phyloP scores from a whole-genome alignment of 2,888 invertebrate species.

The Nephrotoma appendiculata region DNA sequence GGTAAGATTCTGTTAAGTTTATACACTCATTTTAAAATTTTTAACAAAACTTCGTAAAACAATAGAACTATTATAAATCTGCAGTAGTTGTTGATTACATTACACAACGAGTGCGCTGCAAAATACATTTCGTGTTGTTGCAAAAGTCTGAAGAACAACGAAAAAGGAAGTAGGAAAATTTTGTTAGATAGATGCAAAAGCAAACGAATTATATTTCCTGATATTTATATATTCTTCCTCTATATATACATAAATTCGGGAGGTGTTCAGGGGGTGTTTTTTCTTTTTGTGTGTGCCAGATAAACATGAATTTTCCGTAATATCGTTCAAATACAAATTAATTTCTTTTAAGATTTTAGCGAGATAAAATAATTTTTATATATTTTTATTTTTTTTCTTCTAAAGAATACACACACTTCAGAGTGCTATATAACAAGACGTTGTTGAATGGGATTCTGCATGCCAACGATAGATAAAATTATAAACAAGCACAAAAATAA shows the following conservation, averaged over 20 bases:
- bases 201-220: background rate
- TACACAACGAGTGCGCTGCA: background rate
- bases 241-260: background rate
- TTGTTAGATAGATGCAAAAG: background rate
- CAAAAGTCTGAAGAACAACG: background rate
- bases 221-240: background rate
- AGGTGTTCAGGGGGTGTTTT: background rate
- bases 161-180: background rate
- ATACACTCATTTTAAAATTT: background rate
- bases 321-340: background rate
- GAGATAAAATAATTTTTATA: background rate
- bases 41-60: too few species aligned
- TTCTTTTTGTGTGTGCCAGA: background rate
- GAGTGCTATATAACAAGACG: background rate
- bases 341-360: background rate
- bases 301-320: background rate
- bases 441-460: background rate
- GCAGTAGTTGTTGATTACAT: too few species aligned
- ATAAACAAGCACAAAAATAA: background rate
- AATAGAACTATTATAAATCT: too few species aligned
- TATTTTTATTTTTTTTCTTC: background rate
- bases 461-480: background rate
- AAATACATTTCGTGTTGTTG: background rate
- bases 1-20: background rate
- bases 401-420: background rate